Percentiles rank a stretch among this genome's conserved stretches.
These are phyloP conservation scores for Achatina immaculata DNA, from an alignment of 1,140 invertebrate genomes.

Conservation along the genomic window DNA sequence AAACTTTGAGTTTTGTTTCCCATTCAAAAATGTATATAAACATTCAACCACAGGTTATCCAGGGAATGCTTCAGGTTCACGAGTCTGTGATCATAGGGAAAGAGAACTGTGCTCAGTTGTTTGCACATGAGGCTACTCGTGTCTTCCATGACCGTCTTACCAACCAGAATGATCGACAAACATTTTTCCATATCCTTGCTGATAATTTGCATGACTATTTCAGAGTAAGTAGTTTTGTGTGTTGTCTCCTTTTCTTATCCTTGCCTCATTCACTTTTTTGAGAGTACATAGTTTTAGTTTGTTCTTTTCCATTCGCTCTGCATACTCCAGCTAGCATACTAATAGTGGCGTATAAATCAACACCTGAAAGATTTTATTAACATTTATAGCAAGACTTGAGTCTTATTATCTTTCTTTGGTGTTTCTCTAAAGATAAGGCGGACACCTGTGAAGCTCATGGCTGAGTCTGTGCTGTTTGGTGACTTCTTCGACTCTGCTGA, in stretches of 20 bases:
- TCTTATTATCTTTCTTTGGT: no score
- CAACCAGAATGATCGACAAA: constrained; percentile 81
- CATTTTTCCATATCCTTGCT: constrained; percentile 80
- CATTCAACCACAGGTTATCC: constrained; percentile 76
- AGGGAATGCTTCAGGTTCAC: constrained; percentile 81
- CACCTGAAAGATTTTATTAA: no score
- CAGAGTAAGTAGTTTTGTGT: constrained; percentile 75
- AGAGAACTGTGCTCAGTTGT: constrained; percentile 66
- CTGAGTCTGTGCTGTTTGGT: constrained; percentile 66
- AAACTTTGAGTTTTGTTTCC: no score
- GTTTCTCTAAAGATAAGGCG: constrained; percentile 59
- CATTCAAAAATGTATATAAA: no score
- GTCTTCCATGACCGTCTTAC: constrained; percentile 86
- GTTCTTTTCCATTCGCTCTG: no score
- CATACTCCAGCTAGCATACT: no score
- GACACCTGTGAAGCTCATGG: constrained; percentile 61
- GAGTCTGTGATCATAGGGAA: constrained; percentile 80
- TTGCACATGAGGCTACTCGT: constrained; percentile 72
- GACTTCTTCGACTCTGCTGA: constrained; percentile 66
- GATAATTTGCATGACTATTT: constrained; percentile 84
- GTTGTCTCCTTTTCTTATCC: constrained; percentile 1
- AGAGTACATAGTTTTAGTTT: no score
- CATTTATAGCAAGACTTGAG: no score
- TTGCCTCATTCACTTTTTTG: neutral
- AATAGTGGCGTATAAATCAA: no score